phyloP scores from a whole-genome alignment of 2,888 invertebrate species.

The Drosophila cognata region DNA sequence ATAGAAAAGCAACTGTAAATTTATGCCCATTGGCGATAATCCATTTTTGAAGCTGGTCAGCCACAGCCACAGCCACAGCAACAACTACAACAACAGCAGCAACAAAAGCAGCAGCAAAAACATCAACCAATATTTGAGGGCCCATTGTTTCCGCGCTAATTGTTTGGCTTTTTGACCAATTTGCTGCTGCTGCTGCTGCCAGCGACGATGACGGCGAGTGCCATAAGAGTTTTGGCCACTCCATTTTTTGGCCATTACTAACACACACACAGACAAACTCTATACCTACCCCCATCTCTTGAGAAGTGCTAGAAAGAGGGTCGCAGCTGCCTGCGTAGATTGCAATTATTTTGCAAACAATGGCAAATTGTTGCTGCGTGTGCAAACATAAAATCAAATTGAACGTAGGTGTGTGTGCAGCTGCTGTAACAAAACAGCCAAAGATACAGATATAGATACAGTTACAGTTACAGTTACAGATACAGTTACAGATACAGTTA shows the following conservation, averaged over 20 bases:
- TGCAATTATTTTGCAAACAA: conserved; percentile 84
- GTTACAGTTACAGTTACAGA: conserved; percentile 20
- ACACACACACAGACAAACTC: conserved; percentile 15
- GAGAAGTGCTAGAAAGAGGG: conserved; percentile 14
- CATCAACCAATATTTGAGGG: conserved; percentile 83
- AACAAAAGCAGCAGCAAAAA: conserved; percentile 40
- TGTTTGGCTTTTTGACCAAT: conserved; percentile 83
- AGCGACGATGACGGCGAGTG: conserved; percentile 10
- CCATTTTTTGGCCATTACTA: conserved; percentile 29
- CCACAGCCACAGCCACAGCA: conserved; percentile 42
- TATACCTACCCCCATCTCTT: neutral
- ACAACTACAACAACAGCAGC: conserved; percentile 8
- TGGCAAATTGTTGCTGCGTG: conserved; percentile 82
- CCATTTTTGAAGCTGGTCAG: conserved; percentile 84
- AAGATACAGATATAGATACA: conserved; percentile 29
- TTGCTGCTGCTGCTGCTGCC: conserved; percentile 37
- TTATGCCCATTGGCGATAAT: conserved; percentile 84
- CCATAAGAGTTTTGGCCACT: conserved; percentile 33
- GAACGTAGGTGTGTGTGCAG: conserved; percentile 49
- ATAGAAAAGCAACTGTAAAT: conserved; percentile 72
- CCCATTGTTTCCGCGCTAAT: conserved; percentile 85
- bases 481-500: conserved; percentile 14
- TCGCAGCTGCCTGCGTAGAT: conserved; percentile 81
- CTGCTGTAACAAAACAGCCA: conserved; percentile 36
- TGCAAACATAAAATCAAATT: conserved; percentile 80